Evolutionary conservation across 2,113 vertebrate species (phyloP).

Genomic region (Solea solea): DNA sequence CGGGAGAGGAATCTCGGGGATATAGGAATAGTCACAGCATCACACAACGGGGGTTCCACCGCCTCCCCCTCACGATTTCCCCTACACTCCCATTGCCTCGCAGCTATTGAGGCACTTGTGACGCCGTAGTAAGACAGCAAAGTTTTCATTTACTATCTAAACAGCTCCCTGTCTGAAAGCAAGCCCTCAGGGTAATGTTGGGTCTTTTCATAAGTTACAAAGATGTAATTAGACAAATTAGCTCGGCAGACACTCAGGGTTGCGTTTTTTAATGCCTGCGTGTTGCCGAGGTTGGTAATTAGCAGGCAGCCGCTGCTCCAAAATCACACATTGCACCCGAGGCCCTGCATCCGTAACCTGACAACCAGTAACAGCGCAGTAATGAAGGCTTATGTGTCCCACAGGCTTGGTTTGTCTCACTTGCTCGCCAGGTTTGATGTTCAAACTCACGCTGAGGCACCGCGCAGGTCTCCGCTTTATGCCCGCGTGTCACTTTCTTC

Average conservation of each 20-base stretch:
- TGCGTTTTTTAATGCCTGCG: slow-evolving; percentile 75
- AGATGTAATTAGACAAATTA: slow-evolving; percentile 83
- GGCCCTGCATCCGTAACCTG: slow-evolving; percentile 75
- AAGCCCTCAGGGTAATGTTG: slow-evolving; percentile 74
- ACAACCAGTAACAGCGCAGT: slow-evolving; percentile 66
- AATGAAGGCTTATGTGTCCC: slow-evolving; percentile 75
- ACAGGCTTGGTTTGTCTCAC: slow-evolving; percentile 68
- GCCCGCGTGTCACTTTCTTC: slow-evolving; percentile 49
- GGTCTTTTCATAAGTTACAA: slow-evolving; percentile 80
- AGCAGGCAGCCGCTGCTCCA: slow-evolving; percentile 73
- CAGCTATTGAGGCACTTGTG: slow-evolving; percentile 43
- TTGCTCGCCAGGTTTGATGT: slow-evolving; percentile 67
- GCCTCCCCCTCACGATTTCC: slow-evolving; percentile 40
- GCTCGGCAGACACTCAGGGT: slow-evolving; percentile 75
- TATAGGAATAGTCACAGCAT: slow-evolving; percentile 67
- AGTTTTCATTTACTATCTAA: slow-evolving; percentile 67
- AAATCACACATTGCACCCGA: slow-evolving; percentile 72
- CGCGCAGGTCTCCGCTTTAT: slow-evolving; percentile 59
- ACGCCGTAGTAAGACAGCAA: slow-evolving; percentile 55
- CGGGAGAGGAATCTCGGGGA: slow-evolving; percentile 61
- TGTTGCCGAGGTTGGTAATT: slow-evolving; percentile 79
- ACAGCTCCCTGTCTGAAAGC: slow-evolving; percentile 58
- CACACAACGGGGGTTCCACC: slow-evolving; percentile 61
- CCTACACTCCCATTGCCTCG: slow-evolving; percentile 39
- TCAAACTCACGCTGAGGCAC: slow-evolving; percentile 60